phyloP scores from a whole-genome alignment of 1,140 invertebrate genomes.

The Drosophila nigrodunni region DNA sequence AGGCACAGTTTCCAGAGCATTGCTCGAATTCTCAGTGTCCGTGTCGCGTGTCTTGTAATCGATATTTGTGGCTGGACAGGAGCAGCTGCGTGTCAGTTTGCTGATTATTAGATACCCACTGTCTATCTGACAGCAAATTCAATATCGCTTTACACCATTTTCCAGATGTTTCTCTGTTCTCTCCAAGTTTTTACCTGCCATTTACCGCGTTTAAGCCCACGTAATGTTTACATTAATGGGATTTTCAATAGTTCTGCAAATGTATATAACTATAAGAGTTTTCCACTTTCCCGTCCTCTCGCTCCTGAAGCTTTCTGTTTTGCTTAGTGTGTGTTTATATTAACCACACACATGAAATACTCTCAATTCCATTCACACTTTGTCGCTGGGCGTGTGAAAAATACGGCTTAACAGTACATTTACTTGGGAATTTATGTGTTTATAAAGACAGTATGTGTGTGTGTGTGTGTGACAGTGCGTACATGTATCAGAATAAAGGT shows the following conservation, averaged over 20 bases:
- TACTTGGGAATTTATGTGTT: conserved; percentile 69
- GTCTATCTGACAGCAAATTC: conserved; percentile 60
- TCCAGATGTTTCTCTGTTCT: conserved; percentile 24
- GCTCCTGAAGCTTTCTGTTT: background rate
- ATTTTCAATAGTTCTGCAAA: conserved; percentile 50
- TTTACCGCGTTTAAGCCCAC: conserved; percentile 42
- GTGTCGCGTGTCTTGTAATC: conserved; percentile 59
- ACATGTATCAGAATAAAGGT: background rate
- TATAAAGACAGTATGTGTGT: conserved; percentile 51
- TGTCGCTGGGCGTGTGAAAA: conserved; percentile 55
- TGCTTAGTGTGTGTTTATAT: conserved; percentile 12
- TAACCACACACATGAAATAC: conserved; percentile 30
- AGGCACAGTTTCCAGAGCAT: conserved; percentile 12
- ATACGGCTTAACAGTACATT: conserved; percentile 80
- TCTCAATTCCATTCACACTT: conserved; percentile 62
- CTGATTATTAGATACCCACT: conserved; percentile 65
- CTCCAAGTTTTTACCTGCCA: conserved; percentile 4
- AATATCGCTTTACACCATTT: conserved; percentile 74
- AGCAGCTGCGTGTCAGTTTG: conserved; percentile 57
- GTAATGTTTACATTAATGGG: conserved; percentile 53
- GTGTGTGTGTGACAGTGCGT: background rate
- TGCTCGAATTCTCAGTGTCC: conserved; percentile 38
- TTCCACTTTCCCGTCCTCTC: background rate
- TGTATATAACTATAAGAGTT: background rate
- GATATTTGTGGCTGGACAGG: conserved; percentile 55